phyloP scores from a whole-genome alignment of 2,888 invertebrate genomes.

The Melanophora roralis region DNA sequence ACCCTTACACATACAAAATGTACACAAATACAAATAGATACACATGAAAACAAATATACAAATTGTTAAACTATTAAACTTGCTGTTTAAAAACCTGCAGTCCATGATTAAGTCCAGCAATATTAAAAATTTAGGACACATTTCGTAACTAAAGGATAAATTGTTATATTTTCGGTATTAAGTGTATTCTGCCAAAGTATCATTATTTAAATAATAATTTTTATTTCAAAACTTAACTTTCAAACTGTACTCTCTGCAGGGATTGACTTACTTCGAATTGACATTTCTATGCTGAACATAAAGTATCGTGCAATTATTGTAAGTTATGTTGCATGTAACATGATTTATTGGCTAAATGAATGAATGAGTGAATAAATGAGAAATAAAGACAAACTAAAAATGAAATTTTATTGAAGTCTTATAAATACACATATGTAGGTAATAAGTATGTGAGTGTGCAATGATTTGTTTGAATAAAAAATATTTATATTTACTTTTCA shows the following conservation, averaged over 20 bases:
- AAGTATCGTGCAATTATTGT: not conserved
- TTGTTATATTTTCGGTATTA: too few relatives aligned
- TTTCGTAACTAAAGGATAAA: too few relatives aligned
- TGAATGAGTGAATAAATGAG: slow-evolving; percentile 37
- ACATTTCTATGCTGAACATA: slow-evolving; percentile 21
- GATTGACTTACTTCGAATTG: not conserved
- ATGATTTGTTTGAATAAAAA: not conserved
- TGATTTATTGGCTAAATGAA: slow-evolving; percentile 53
- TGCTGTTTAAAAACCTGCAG: too few relatives aligned
- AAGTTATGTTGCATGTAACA: slow-evolving; percentile 42
- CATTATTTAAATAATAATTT: too few relatives aligned
- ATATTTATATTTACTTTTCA: slow-evolving; percentile 19
- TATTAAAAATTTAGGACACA: too few relatives aligned
- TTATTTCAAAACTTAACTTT: too few relatives aligned
- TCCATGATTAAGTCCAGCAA: too few relatives aligned
- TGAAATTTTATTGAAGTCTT: slow-evolving; percentile 36
- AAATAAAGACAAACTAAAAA: slow-evolving; percentile 41
- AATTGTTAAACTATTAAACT: too few relatives aligned
- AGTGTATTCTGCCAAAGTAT: too few relatives aligned
- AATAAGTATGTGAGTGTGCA: not conserved
- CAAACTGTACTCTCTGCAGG: too few relatives aligned
- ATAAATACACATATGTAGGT: not conserved
- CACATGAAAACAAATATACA: too few relatives aligned
- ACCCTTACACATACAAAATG: not conserved
- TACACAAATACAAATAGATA: not conserved